These are phyloP conservation scores for Anniella stebbinsi DNA, from an alignment of 2,797 vertebrate genomes.

Conservation along the genomic window DNA sequence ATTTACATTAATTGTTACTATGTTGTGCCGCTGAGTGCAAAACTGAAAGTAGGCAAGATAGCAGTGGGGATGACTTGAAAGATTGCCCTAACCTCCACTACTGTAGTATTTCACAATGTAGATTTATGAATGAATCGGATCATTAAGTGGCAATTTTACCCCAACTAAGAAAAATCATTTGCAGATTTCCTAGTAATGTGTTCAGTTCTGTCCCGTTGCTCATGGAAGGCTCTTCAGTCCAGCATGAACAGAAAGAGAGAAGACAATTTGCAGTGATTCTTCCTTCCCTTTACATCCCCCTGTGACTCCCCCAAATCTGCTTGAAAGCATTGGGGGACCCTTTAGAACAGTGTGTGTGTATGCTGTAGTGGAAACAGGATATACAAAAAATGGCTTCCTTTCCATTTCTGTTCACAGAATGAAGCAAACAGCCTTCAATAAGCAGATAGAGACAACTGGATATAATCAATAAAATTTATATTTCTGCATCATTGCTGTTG, in stretches of 20 bases:
- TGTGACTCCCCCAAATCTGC: not conserved
- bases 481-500: not conserved
- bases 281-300: not conserved
- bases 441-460: not conserved
- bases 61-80: not conserved
- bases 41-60: conserved; percentile 37
- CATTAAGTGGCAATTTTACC: not conserved
- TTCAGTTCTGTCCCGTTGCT: not conserved
- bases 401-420: not conserved
- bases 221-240: not conserved
- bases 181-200: not conserved
- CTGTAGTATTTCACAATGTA: not conserved
- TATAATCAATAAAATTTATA: not conserved
- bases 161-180: not conserved
- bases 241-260: not conserved
- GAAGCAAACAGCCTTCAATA: not conserved
- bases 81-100: not conserved
- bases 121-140: not conserved
- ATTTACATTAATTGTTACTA: conserved; percentile 21
- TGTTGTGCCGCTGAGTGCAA: conserved; percentile 46
- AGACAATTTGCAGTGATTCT: not conserved
- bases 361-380: not conserved
- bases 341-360: not conserved
- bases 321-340: not conserved
- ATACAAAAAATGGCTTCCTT: not conserved